Evolutionary conservation across 2,113 vertebrate genomes (phyloP).

Genomic region (Passer montanus): DNA sequence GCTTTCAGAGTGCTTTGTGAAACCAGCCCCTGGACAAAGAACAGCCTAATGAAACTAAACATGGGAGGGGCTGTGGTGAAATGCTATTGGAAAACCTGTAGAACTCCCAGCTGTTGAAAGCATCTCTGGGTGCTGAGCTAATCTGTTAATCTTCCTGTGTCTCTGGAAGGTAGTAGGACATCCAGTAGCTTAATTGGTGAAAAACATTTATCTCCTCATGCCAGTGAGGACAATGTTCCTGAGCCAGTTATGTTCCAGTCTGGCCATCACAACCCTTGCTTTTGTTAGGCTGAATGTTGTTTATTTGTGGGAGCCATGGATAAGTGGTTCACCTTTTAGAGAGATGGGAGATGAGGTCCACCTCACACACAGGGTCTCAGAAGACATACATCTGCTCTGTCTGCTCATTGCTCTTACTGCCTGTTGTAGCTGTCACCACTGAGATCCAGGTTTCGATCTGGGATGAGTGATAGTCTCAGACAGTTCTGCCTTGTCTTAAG

Average conservation of each 20-base stretch:
- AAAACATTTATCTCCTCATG: neutral
- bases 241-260: neutral
- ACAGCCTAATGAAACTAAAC: neutral
- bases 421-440: slow-evolving; percentile 4
- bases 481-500: slow-evolving; percentile 14
- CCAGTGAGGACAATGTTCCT: neutral
- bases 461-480: slow-evolving; percentile 38
- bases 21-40: neutral
- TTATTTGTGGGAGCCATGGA: neutral
- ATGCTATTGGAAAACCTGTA: neutral
- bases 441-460: slow-evolving; percentile 26
- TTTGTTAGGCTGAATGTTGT: neutral
- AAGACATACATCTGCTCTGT: neutral
- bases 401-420: neutral
- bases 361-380: neutral
- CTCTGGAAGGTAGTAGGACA: neutral
- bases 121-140: neutral
- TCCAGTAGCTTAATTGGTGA: neutral
- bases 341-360: neutral
- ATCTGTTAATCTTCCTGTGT: neutral
- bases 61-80: neutral
- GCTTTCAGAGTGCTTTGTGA: neutral
- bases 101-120: neutral
- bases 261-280: neutral
- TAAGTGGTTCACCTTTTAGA: neutral